These are phyloP conservation scores for Dolichallabes microphthalmus DNA, from an alignment of 2,113 vertebrate species.

Conservation along the genomic window DNA sequence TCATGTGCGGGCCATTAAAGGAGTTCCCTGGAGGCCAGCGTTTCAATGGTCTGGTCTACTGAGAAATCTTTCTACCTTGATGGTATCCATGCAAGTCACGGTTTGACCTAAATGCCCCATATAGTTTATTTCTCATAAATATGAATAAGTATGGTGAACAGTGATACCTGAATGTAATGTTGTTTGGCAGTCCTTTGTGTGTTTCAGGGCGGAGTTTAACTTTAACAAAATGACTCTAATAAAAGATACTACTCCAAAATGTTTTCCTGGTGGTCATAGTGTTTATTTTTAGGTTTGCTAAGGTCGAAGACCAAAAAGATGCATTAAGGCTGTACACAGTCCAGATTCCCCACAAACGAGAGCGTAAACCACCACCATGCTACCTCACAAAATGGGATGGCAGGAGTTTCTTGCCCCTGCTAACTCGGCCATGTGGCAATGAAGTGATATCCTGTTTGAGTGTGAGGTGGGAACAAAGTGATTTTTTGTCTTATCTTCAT, in stretches of 20 bases:
- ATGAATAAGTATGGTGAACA: too few species aligned
- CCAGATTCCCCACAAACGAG: slow-evolving; percentile 92
- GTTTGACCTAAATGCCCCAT: too few species aligned
- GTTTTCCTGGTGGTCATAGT: not conserved
- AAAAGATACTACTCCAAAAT: not conserved
- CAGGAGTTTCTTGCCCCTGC: slow-evolving; percentile 83
- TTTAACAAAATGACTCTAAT: not conserved
- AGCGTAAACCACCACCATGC: slow-evolving; percentile 83
- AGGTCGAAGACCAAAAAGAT: slow-evolving; percentile 80
- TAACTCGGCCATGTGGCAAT: slow-evolving; percentile 83
- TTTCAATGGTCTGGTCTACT: too few species aligned
- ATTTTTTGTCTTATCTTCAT: not conserved
- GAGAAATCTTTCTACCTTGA: too few species aligned
- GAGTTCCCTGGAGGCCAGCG: too few species aligned
- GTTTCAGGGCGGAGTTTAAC: not conserved
- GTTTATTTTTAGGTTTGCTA: slow-evolving; percentile 78
- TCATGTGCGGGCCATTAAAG: too few species aligned
- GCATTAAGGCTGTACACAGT: slow-evolving; percentile 86
- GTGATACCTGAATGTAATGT: not conserved
- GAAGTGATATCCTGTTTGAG: slow-evolving; percentile 88
- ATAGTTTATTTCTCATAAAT: too few species aligned
- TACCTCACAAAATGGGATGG: slow-evolving; percentile 97
- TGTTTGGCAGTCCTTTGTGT: not conserved
- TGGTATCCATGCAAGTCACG: too few species aligned
- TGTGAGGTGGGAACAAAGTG: slow-evolving; percentile 75